These are phyloP conservation scores for Lasiurus cinereus DNA, from an alignment of 2,113 vertebrate genomes.

Conservation along the genomic window DNA sequence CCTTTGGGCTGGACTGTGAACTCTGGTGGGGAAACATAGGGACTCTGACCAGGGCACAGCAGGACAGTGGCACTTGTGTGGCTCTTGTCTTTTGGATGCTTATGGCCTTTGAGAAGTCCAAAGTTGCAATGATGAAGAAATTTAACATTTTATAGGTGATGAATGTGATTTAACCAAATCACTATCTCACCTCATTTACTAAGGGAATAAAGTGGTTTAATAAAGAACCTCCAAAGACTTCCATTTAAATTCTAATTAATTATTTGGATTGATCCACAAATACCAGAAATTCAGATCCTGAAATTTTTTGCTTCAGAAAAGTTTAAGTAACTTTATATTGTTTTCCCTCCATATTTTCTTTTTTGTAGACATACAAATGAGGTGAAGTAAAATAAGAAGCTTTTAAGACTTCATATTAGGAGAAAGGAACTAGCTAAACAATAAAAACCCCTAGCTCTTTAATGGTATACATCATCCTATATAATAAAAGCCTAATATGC, in stretches of 20 bases:
- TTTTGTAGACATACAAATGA: not conserved
- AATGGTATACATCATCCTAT: not conserved
- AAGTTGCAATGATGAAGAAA: not conserved
- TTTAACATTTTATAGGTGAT: not conserved
- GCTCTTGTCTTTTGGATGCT: not conserved
- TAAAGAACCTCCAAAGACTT: not conserved
- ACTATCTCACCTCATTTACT: not conserved
- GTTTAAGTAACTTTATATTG: not conserved
- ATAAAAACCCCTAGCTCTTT: not conserved
- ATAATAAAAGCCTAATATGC: too few relatives aligned
- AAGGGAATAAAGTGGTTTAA: slow-evolving; percentile 37
- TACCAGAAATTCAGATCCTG: slow-evolving; percentile 15
- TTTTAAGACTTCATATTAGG: not conserved
- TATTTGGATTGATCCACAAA: slow-evolving; percentile 7
- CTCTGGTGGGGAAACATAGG: not conserved
- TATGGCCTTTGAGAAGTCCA: not conserved
- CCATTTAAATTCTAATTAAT: slow-evolving; percentile 37
- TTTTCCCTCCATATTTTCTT: slow-evolving; percentile 24
- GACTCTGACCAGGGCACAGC: not conserved
- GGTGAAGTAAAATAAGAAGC: slow-evolving; percentile 30
- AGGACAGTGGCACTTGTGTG: not conserved
- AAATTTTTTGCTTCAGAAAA: slow-evolving; percentile 48
- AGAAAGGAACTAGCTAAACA: slow-evolving; percentile 24
- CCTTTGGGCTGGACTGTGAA: not conserved
- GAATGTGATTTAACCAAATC: slow-evolving; percentile 17